A percentile compares a stretch with the other conserved stretches of the same genome.
Conservation (phyloP, 2,113 vertebrate genomes). For the Thomomys bottae region DNA sequence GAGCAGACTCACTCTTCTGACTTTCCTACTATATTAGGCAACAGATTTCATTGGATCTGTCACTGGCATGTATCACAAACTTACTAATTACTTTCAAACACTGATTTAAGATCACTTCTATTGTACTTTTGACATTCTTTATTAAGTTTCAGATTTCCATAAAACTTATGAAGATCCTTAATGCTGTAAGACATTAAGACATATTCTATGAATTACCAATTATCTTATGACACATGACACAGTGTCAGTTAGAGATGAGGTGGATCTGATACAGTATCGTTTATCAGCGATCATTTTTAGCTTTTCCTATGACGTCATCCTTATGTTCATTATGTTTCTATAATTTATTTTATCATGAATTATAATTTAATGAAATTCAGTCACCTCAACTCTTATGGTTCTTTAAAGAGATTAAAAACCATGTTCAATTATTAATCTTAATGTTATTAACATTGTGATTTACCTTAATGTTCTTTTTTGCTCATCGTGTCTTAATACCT, state of each 20-base stretch:
- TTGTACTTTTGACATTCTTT: neutral
- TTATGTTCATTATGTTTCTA: neutral
- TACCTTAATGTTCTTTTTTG: slow-evolving; percentile 27
- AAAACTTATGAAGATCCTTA: slow-evolving; percentile 35
- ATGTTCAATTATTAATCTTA: neutral
- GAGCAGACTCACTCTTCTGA: neutral
- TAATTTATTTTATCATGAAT: slow-evolving; percentile 11
- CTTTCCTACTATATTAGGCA: neutral
- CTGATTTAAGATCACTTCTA: neutral
- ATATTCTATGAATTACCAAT: neutral
- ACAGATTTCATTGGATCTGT: neutral
- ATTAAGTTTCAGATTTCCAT: slow-evolving; percentile 6
- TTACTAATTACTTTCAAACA: slow-evolving; percentile 26
- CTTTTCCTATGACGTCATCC: slow-evolving; percentile 1
- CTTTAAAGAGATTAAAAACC: slow-evolving; percentile 47
- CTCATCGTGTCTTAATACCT: neutral
- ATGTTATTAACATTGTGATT: neutral
- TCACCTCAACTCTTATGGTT: neutral
- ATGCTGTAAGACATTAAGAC: neutral
- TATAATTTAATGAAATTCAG: slow-evolving; percentile 32
- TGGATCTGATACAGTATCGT: neutral
- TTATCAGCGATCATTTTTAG: slow-evolving; percentile 15
- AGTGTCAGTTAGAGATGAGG: neutral
- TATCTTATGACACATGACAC: neutral
- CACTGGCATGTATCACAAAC: slow-evolving; percentile 24